Percentiles rank a stretch among this genome's conserved stretches.
phyloP scores from a whole-genome alignment of 2,888 invertebrate species.

The Agonum fuliginosum region DNA sequence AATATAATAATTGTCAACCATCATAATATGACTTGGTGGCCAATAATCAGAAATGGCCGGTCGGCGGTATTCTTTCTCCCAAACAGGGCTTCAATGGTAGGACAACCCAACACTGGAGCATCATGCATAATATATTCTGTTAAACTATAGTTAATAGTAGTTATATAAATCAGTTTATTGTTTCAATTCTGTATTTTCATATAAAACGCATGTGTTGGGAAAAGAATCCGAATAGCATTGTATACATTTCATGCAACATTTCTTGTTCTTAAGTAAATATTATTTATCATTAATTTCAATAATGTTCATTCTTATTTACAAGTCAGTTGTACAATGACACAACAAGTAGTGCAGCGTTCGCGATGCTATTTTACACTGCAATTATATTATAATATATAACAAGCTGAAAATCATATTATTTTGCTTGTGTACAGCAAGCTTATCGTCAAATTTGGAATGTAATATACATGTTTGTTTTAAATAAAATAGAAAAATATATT shows the following conservation, averaged over 20 bases:
- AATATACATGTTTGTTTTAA: conserved; percentile 36
- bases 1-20: conserved; percentile 53
- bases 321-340: conserved; percentile 52
- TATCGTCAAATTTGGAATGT: conserved; percentile 55
- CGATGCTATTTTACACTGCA: conserved; percentile 51
- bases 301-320: conserved; percentile 56
- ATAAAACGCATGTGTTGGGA: conserved; percentile 20
- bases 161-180: conserved; percentile 9
- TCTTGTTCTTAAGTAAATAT: conserved; percentile 55
- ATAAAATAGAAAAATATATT: conserved; percentile 53
- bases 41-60: conserved; percentile 22
- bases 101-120: conserved; percentile 20
- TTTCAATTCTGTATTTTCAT: not conserved
- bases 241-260: conserved; percentile 24
- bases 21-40: conserved; percentile 37
- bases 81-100: not conserved
- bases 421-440: conserved; percentile 54
- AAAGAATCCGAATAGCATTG: conserved; percentile 20
- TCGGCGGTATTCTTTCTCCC: conserved; percentile 12
- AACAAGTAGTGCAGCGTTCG: conserved; percentile 41
- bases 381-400: conserved; percentile 50
- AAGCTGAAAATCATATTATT: conserved; percentile 49
- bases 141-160: too few species aligned
- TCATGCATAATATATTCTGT: conserved; percentile 18
- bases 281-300: conserved; percentile 47